These are phyloP conservation scores for Lota lota DNA, from an alignment of 2,113 vertebrate genomes.

Conservation along the genomic window DNA sequence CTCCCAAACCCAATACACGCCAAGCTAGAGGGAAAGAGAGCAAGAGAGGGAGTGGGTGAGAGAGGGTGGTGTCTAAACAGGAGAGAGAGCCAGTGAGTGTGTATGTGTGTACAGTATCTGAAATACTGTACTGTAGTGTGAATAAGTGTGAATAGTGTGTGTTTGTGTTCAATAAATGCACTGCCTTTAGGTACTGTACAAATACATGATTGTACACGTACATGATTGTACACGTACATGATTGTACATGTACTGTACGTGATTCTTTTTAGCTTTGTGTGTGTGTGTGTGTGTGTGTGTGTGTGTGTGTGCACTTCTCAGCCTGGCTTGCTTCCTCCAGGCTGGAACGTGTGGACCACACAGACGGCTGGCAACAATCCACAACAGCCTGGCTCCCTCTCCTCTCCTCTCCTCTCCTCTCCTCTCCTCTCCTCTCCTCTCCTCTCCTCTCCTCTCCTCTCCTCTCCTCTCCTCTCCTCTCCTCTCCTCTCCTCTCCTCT, in stretches of 20 bases:
- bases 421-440: constrained; percentile 22
- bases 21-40: too few relatives aligned
- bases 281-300: constrained; percentile 34
- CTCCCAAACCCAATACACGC: too few relatives aligned
- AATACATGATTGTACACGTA: constrained; percentile 11
- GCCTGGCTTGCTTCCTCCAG: constrained; percentile 73
- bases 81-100: constrained; percentile 30
- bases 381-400: constrained; percentile 69
- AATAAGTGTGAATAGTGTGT: constrained; percentile 46
- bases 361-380: constrained; percentile 77
- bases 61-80: too few relatives aligned
- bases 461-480: constrained; percentile 39
- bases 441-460: constrained; percentile 18
- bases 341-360: constrained; percentile 79
- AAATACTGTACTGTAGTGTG: constrained; percentile 26
- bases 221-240: constrained; percentile 17
- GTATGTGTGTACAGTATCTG: constrained; percentile 22
- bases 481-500: constrained; percentile 23
- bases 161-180: constrained; percentile 59
- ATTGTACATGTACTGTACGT: constrained; percentile 11
- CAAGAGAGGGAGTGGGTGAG: too few relatives aligned
- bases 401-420: constrained; percentile 38
- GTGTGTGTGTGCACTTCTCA: constrained; percentile 47
- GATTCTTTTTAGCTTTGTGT: constrained; percentile 31
- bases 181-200: constrained; percentile 43